Percentiles rank a stretch among this genome's conserved stretches.
These are phyloP conservation scores for Periophthalmus magnuspinnatus DNA, from an alignment of 2,797 vertebrate species.

Conservation along the genomic window DNA sequence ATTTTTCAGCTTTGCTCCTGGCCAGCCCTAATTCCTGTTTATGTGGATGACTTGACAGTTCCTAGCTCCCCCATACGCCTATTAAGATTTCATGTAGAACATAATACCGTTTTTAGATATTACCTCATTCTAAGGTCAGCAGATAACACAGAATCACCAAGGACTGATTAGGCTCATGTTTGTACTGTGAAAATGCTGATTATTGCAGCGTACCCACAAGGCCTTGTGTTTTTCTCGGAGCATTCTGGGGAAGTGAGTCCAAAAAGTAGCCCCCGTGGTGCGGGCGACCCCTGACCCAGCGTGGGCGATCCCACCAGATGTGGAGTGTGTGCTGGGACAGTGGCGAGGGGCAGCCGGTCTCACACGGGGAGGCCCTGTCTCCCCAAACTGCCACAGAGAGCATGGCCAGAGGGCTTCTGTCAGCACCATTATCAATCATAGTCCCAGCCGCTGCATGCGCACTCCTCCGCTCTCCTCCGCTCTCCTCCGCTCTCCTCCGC, in stretches of 20 bases:
- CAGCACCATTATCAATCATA: slow-evolving; percentile 82
- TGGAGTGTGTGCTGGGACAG: slow-evolving; percentile 80
- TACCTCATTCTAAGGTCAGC: slow-evolving; percentile 55
- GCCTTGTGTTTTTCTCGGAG: slow-evolving; percentile 68
- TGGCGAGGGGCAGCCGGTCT: slow-evolving; percentile 77
- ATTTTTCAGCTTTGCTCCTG: not conserved
- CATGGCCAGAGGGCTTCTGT: slow-evolving; percentile 81
- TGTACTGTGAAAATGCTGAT: slow-evolving; percentile 71
- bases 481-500: slow-evolving; percentile 47
- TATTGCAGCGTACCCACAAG: slow-evolving; percentile 60
- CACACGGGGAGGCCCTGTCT: slow-evolving; percentile 78
- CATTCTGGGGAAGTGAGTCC: slow-evolving; percentile 75
- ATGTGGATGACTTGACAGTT: slow-evolving; percentile 5
- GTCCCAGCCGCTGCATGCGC: slow-evolving; percentile 56
- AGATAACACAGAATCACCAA: slow-evolving; percentile 43
- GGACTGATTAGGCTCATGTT: slow-evolving; percentile 66
- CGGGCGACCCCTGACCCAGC: slow-evolving; percentile 71
- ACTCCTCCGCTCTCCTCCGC: slow-evolving; percentile 46
- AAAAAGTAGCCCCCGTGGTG: slow-evolving; percentile 73
- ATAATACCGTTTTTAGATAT: slow-evolving; percentile 16
- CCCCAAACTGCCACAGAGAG: slow-evolving; percentile 81
- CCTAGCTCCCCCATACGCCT: not conserved
- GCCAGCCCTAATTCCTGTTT: not conserved
- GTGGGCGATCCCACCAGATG: slow-evolving; percentile 82
- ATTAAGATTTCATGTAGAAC: slow-evolving; percentile 40